Conservation (phyloP, 2,888 invertebrate species). For the Luperina testacea region DNA sequence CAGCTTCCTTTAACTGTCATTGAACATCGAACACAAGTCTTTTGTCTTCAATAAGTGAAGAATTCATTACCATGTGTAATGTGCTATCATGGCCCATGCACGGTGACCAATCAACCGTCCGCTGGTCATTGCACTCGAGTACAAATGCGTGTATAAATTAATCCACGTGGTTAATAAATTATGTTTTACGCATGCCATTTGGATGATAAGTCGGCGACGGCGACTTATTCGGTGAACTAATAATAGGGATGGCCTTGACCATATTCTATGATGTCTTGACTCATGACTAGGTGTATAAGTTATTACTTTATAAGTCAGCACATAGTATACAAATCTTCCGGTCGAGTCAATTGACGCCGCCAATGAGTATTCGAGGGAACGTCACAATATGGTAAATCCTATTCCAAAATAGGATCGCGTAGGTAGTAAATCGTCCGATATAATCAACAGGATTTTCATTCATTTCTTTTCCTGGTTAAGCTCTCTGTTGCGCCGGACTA, state of each 20-base stretch:
- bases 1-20: conserved; percentile 57
- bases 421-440: background rate
- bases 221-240: conserved; percentile 21
- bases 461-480: background rate
- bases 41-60: conserved; percentile 56
- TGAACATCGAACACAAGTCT: conserved; percentile 49
- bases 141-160: conserved; percentile 29
- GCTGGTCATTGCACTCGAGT: conserved; percentile 55
- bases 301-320: background rate
- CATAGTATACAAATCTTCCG: background rate
- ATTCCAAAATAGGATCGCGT: background rate
- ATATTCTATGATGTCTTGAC: conserved; percentile 15
- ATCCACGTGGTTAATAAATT: conserved; percentile 46
- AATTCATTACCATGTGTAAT: conserved; percentile 56
- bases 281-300: conserved; percentile 10
- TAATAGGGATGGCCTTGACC: conserved; percentile 40
- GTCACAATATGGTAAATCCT: background rate
- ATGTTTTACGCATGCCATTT: conserved; percentile 28
- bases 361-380: background rate
- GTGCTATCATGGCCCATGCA: conserved; percentile 22
- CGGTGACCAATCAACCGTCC: conserved; percentile 51
- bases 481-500: background rate
- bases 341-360: too few species aligned
- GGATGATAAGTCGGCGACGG: conserved; percentile 14
- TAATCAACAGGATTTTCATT: conserved; percentile 7